Conservation (phyloP, 1,140 invertebrate genomes). For the Gyrodactylus salaris region DNA sequence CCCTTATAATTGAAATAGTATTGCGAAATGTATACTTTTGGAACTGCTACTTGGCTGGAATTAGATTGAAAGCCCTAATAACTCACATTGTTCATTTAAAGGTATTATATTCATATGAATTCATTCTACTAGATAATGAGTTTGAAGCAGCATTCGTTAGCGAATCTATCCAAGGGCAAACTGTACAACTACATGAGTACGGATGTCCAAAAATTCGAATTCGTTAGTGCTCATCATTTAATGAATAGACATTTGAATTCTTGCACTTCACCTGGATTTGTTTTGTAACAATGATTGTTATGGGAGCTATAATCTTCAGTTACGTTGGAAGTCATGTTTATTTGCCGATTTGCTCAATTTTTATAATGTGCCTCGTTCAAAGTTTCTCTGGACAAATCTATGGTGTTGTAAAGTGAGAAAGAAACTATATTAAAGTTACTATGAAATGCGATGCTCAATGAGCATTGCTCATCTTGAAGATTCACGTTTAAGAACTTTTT, state of each 20-base stretch:
- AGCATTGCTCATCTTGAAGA: no score
- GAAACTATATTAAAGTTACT: background rate
- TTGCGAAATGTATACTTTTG: background rate
- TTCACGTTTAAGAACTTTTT: background rate
- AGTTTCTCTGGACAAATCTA: background rate
- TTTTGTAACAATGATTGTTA: background rate
- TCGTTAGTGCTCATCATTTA: background rate
- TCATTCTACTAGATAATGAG: background rate
- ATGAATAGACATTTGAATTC: background rate
- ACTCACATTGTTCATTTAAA: background rate
- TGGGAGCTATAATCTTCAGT: background rate
- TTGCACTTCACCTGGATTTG: background rate
- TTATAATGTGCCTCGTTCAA: background rate
- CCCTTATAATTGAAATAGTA: background rate
- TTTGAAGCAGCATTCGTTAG: background rate
- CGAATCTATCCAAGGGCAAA: background rate
- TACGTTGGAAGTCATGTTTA: background rate
- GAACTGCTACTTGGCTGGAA: background rate
- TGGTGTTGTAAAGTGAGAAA: background rate
- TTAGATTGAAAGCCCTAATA: background rate
- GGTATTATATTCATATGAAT: background rate
- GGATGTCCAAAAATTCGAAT: conserved; percentile 3
- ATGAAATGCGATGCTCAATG: no score
- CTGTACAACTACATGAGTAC: background rate
- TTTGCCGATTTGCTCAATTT: background rate